Conservation (phyloP, 2,113 vertebrate species). For the Podarcis cretensis region DNA sequence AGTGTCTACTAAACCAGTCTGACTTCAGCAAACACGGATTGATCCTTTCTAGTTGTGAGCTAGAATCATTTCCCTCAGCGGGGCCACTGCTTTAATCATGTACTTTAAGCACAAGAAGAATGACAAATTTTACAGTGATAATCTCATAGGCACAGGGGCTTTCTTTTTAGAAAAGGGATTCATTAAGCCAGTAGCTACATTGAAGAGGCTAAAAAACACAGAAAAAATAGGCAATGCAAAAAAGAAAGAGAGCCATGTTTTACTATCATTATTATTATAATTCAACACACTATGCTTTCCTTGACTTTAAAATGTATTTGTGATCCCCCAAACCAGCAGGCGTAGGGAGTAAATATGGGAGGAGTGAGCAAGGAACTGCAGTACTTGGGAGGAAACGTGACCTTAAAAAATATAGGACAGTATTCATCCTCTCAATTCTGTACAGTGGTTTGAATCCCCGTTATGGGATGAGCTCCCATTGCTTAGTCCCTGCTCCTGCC, state of each 20-base stretch:
- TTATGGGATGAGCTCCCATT: too few species aligned
- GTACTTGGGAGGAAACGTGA: not conserved
- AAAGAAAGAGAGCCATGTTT: constrained; percentile 28
- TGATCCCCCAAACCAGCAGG: constrained; percentile 5
- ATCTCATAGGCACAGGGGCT: constrained; percentile 59
- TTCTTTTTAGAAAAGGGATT: constrained; percentile 57
- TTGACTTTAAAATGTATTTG: not conserved
- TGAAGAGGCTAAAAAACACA: constrained; percentile 53
- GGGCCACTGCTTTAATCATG: constrained; percentile 67
- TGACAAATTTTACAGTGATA: constrained; percentile 66
- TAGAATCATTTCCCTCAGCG: constrained; percentile 66
- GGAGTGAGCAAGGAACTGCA: not conserved
- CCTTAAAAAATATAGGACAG: not conserved
- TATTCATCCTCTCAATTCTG: too few species aligned
- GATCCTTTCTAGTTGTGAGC: constrained; percentile 57
- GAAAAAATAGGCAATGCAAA: not conserved
- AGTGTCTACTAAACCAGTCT: constrained; percentile 27
- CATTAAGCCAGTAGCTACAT: constrained; percentile 61
- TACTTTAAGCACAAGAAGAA: constrained; percentile 67
- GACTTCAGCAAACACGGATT: constrained; percentile 18
- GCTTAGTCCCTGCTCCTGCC: too few species aligned
- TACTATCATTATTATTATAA: constrained; percentile 36
- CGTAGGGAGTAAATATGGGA: constrained; percentile 7
- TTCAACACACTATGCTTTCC: constrained; percentile 50
- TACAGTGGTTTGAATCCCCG: too few species aligned